Evolutionary conservation across 2,113 vertebrate genomes (phyloP).

Genomic region (Coturnix japonica): DNA sequence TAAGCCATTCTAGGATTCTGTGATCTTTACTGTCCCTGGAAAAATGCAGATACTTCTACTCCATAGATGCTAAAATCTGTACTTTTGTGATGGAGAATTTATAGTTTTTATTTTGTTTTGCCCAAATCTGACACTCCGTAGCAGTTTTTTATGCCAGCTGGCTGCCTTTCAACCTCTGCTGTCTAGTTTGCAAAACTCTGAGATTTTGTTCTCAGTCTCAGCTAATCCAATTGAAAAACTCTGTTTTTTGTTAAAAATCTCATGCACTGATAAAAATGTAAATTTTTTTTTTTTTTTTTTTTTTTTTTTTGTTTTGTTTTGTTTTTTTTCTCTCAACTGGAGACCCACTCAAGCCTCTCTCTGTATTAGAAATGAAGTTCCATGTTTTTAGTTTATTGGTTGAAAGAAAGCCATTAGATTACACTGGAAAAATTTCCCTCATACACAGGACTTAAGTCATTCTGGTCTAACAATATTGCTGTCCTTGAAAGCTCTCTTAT

Average conservation of each 20-base stretch:
- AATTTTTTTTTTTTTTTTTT: not conserved
- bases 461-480: not conserved
- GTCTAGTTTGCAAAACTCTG: not conserved
- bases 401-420: not conserved
- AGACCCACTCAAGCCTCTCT: not conserved
- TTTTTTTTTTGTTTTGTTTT: rapidly evolving
- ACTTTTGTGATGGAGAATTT: not conserved
- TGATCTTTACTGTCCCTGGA: not conserved
- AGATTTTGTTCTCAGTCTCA: not conserved
- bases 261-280: not conserved
- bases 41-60: not conserved
- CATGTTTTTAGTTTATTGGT: not conserved
- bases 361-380: not conserved
- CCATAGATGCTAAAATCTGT: not conserved
- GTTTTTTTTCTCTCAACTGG: not conserved
- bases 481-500: not conserved
- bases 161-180: not conserved
- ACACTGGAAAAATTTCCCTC: not conserved
- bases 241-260: not conserved
- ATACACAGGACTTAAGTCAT: not conserved
- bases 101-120: not conserved
- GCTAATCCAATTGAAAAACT: not conserved
- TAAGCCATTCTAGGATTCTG: no score
- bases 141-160: not conserved
- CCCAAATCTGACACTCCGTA: not conserved